Percentiles rank a stretch among this genome's conserved stretches.
These are phyloP conservation scores for Helicoverpa armigera DNA, from an alignment of 1,140 invertebrate species.

Conservation along the genomic window DNA sequence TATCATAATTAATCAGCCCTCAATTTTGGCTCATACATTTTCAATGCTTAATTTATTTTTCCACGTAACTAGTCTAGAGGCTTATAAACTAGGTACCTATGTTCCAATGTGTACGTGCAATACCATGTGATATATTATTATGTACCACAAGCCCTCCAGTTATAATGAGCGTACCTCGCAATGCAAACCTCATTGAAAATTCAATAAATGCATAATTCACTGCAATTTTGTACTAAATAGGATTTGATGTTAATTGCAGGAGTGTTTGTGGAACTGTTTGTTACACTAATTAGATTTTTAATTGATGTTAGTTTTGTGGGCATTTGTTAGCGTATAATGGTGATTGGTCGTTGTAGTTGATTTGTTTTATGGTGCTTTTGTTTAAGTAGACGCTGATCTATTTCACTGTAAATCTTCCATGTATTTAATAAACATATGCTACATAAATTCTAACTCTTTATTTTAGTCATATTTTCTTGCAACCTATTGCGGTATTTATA, in stretches of 20 bases:
- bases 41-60: too few relatives aligned
- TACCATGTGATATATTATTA: background rate
- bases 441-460: too few relatives aligned
- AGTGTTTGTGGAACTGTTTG: background rate
- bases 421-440: too few relatives aligned
- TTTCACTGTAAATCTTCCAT: too few relatives aligned
- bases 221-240: slow-evolving; percentile 22
- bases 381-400: background rate
- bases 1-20: too few relatives aligned
- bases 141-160: background rate
- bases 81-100: too few relatives aligned
- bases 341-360: background rate
- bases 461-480: too few relatives aligned
- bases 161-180: background rate
- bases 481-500: too few relatives aligned
- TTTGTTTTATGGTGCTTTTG: background rate
- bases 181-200: slow-evolving; percentile 18
- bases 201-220: slow-evolving; percentile 22
- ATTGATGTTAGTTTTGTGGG: slow-evolving; percentile 6
- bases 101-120: too few relatives aligned
- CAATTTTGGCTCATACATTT: too few relatives aligned
- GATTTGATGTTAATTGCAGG: slow-evolving; percentile 18
- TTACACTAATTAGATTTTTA: slow-evolving; percentile 19
- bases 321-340: background rate
- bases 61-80: too few relatives aligned